Evolutionary conservation across 2,888 invertebrate genomes (phyloP), one percentile per base, ranked within the genome.

Genomic region (Abrostola triplasia): DNA sequence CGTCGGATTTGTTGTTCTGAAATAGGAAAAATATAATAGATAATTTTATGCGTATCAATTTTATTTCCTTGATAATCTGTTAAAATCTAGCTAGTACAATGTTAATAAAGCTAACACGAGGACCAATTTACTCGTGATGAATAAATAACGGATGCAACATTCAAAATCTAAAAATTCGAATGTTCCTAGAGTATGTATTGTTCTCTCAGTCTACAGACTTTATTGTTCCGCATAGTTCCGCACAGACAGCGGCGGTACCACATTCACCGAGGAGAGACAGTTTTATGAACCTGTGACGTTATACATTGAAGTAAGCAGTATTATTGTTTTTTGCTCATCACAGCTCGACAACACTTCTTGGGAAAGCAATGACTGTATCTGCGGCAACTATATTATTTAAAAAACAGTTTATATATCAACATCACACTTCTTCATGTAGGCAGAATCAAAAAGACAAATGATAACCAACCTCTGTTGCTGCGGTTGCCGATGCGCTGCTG

Each of bases 401-500:
- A 10, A 41, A 41, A 41, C 10, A 41, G 41, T 40, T n/a, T 9
- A 12, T 11, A 1, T 24, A 24, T 24, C 24, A 24, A 24, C 24
- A 24, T 1, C 24, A 4, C 4, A 24, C 4, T 24, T 24, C 1
- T 24, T 24, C 1, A 24, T 24, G 24, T 24, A 24, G 24, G 1
- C 4, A 24, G 24, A 24, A 2, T 42, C 9, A 5, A 8, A 36
- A 6, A 36, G 38, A 8, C 9, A 54, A 6, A 36, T 1, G n/a
- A 12, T 4, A 35, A 52, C 56, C 10, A 36, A 85, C 86, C 86
- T 84, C 57, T 81, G 87, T 77, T 90, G 91, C 73, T 85, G 88
- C n/a, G 93, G 94, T 68, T 93, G 95, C 59, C 94, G 85, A 76
- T 94, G 94, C 11, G 94, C 90, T 44, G 91, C 88, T 6, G 95